Evolutionary conservation across 1,140 invertebrate species (phyloP), one percentile per base, ranked within the genome.

Genomic region (Papilio polyxenes): DNA sequence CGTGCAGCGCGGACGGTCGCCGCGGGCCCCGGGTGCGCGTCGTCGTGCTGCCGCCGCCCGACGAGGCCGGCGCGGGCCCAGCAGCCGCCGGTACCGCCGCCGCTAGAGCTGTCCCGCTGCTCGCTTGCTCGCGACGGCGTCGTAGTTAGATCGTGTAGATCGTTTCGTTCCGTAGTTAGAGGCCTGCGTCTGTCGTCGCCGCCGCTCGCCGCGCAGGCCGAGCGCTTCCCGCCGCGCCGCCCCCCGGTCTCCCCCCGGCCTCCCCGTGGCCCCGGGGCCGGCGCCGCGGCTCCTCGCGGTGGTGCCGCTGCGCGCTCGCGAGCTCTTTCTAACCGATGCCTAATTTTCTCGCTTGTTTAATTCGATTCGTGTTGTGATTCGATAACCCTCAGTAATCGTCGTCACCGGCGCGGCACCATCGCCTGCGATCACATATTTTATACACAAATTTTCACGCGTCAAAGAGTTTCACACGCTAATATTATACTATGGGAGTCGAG

Each of bases 21-120:
- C 84, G 83, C 83, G 87, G 85, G 95, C 8, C 99, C 98, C 23
- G 98, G 98, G 87, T 89, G 85, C 88, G 88, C 85, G 84, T 20
- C 98, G 98, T 84, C 98, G 95, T 78, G 96, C 95, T 95, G 99
- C 98, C 83, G 78, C 84, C 83, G 62, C 78, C 49, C 76, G 48
- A 81, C 83, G 84, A 75, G 59, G 80, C 75, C 80, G 81, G 82
- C 83, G 75, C 79, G 49, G 13, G 37, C 44, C 80, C 78, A 75
- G 81, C 75, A 49, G 65, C 59, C 75, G 44, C 82, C 17, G 80
- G 48, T 62, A 75, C 53, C 80, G 83, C 78, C 83, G 83, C 80
- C 76, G 65, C 81, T 56, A 75, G 56, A 23, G 59, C 83, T 65
- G 76, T 37, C 77, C 62, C 81, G 80, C 69, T 80, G 83, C 81